Evolutionary conservation across 2,797 vertebrate species (phyloP), one percentile per base, ranked within the genome.

Genomic region (Erpetoichthys calabaricus): DNA sequence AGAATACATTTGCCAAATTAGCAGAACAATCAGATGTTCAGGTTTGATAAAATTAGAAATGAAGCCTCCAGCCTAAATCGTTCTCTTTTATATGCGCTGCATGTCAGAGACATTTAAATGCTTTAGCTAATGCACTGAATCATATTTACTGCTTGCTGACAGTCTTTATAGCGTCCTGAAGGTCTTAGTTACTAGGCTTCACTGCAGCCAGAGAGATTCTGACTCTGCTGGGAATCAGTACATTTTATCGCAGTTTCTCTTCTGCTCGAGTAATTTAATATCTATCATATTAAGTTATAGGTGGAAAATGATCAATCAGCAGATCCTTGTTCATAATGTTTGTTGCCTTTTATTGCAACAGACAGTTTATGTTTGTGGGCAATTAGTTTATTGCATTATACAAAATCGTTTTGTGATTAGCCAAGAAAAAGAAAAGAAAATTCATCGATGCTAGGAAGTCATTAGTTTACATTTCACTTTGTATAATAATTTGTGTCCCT

Each of bases 301-400:
- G 55, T 66, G 56, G 59, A 64, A 58, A 73, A 55, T 56, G 59
- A 60, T 60, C 67, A 60, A 69, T 73, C 58, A 67, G 56, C 47
- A 47, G 47, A 5, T 56, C 6, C 41, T 8, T 41, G 56, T 45
- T 25, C 56, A 46, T 42, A 42, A 9, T 57, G 10, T 57, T 49
- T 49, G 56, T 50, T 44, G 7, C 47, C 25, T n/a, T 47, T 10
- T 44, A 42, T 44, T 58, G 49, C 47, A 50, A 50, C 10, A 6
- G 10, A 49, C 8, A 43, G 47, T 58, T 51, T 42, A 44, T 44
- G 47, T 51, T 42, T 43, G 47, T 44, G 47, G 50, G 44, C 8
- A 44, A 6, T 58, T 43, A 45, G 7, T 51, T 58, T 3, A 51
- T 8, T 42, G 45, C 8, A 53, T 47, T 25, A 25, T 25, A 25